Evolutionary conservation across 2,888 invertebrate species (phyloP).

Genomic region (Crioceris asparagi): DNA sequence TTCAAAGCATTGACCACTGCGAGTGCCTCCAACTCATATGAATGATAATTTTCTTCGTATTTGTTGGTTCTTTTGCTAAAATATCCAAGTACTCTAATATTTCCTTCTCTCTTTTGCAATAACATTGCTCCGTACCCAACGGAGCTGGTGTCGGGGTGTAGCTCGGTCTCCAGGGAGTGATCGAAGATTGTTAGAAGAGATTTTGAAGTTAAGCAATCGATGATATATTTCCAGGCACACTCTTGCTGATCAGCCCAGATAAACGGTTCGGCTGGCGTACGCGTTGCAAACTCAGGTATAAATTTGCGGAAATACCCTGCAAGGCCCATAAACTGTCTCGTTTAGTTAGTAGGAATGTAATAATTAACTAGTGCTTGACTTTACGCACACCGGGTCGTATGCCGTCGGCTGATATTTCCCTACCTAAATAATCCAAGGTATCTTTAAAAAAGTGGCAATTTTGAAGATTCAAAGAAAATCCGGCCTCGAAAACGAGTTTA

Average conservation of each 20-base stretch:
- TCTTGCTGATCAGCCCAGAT: neutral
- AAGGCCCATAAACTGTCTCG: neutral
- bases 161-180: neutral
- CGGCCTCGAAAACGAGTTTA: neutral
- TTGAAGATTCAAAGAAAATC: neutral
- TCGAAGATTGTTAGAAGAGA: neutral
- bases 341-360: neutral
- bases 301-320: neutral
- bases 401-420: neutral
- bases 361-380: neutral
- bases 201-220: neutral
- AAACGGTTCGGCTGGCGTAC: neutral
- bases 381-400: neutral
- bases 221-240: too few species aligned
- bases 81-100: too few species aligned
- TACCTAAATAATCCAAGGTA: neutral
- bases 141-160: neutral
- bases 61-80: neutral
- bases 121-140: neutral
- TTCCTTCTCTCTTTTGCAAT: neutral
- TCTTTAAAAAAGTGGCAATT: conserved; percentile 1
- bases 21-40: conserved; percentile 25
- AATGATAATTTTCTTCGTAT: conserved; percentile 11
- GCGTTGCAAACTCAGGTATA: neutral
- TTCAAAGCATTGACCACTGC: conserved; percentile 24